Evolutionary conservation across 2,113 vertebrate species (phyloP), one percentile per base, ranked within the genome.

Genomic region (Urocynchramus pylzowi): DNA sequence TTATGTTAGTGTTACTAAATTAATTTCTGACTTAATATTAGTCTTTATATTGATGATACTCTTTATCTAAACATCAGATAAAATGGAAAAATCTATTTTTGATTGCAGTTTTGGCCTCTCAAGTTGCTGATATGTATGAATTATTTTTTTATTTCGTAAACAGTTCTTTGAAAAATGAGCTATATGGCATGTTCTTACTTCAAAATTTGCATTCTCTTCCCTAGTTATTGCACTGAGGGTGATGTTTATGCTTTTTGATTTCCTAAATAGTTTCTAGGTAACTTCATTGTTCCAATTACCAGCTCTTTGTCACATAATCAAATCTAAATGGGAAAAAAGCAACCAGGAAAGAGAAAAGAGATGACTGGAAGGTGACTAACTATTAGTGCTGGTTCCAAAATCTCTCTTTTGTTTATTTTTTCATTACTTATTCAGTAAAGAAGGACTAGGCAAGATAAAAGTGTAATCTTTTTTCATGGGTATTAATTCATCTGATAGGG

Each of bases 91-190:
- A 60, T 42, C 27, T 33, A 13, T 45, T 78, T 59, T 19, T 45
- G 49, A 24, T 47, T 57, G 23, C 28, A 33, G 4, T 54, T 88
- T 75, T 68, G 35, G 26, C 35, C 27, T 68, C 30, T 64, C 23
- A 54, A 13, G 12, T 54, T 80, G 37, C 18, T 71, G 78, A 49
- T 11, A 44, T 0, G 0, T 56, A 39, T 1, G 0, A 59, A 39
- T 64, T 71, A 45, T 50, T 81, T 84, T 84, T 73, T 53, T 37
- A 9, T 64, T 73, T 42, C 81, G 35, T 33, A 49, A 67, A 41
- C 3, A 54, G 20, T 65, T 21, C 16, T 84, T 70, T 84, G 21
- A 52, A 31, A 53, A 53, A 37, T 37, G 28, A 74, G 14, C 8
- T 50, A 1, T 28, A 14, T 7, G 35, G 26, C 28, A 33, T 33